A percentile compares a stretch with the other conserved stretches of the same genome.
Evolutionary conservation across 1,140 invertebrate species (phyloP).

Genomic region (Papilio dardanus): DNA sequence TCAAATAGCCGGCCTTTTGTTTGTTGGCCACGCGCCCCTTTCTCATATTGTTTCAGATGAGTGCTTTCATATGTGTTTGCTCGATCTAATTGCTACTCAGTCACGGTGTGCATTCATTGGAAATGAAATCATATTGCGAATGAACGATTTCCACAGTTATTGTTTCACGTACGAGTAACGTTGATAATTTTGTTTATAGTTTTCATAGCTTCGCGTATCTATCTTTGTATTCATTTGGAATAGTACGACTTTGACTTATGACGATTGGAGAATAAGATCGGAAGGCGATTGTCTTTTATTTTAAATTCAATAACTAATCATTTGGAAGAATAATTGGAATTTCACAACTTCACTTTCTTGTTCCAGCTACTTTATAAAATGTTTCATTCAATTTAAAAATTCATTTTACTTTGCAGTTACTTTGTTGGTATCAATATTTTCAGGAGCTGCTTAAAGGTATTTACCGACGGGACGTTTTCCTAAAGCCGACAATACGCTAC

Average conservation of each 20-base stretch:
- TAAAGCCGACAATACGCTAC: conserved; percentile 45
- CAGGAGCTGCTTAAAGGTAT: conserved; percentile 39
- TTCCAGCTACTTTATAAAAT: not conserved
- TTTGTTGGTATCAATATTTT: conserved; percentile 29
- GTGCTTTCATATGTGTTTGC: conserved; percentile 68
- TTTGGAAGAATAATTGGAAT: not conserved
- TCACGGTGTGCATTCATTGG: conserved; percentile 65
- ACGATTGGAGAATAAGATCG: no score
- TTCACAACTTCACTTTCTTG: not conserved
- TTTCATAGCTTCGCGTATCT: no score
- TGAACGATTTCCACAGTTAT: conserved; percentile 48
- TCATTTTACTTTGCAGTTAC: conserved; percentile 16
- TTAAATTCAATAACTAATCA: not conserved
- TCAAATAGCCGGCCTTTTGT: conserved; percentile 55
- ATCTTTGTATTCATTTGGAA: no score
- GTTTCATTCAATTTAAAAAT: not conserved
- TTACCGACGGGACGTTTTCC: conserved; percentile 38
- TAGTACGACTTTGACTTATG: no score
- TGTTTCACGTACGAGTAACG: not conserved
- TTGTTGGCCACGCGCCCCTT: conserved; percentile 56
- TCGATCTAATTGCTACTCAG: conserved; percentile 78
- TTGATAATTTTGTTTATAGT: conserved; percentile 21
- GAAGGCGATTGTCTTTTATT: no score
- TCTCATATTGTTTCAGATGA: conserved; percentile 73
- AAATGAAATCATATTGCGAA: conserved; percentile 63